Percentiles rank a stretch among this genome's conserved stretches.
These are phyloP conservation scores for Phengaris alcon DNA, from an alignment of 2,888 invertebrate species.

Conservation along the genomic window DNA sequence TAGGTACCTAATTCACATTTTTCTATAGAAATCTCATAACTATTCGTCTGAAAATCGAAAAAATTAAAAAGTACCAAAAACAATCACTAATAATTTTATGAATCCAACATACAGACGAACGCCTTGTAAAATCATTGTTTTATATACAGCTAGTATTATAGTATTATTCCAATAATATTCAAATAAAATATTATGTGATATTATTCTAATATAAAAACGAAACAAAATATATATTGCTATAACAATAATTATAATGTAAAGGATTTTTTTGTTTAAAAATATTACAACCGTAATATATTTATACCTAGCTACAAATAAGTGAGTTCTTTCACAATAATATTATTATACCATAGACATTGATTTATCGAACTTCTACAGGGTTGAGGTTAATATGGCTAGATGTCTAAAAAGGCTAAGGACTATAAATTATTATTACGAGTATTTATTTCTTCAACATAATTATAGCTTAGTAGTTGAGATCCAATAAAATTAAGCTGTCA, in stretches of 20 bases:
- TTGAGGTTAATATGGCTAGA: neutral
- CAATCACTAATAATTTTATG: no score
- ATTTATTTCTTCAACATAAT: constrained; percentile 3
- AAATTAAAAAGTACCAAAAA: neutral
- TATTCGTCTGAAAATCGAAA: neutral
- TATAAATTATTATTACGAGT: neutral
- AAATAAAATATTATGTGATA: constrained; percentile 12
- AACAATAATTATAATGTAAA: neutral
- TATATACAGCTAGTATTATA: constrained; percentile 2
- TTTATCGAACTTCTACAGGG: constrained; percentile 4
- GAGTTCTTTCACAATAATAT: neutral
- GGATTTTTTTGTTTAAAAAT: constrained; percentile 20
- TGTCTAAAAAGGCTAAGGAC: neutral
- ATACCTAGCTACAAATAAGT: neutral
- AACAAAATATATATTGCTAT: constrained; percentile 19
- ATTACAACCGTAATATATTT: constrained; percentile 22
- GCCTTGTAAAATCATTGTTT: neutral
- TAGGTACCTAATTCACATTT: neutral
- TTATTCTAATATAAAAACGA: constrained; percentile 17
- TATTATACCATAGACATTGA: constrained; percentile 22
- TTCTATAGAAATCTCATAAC: neutral
- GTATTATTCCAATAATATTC: neutral
- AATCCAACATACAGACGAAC: neutral
- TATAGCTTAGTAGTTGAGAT: neutral
- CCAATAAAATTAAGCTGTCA: neutral